These are phyloP conservation scores for Microctenopoma stevenorrisi DNA, from an alignment of 2,797 vertebrate species.

Conservation along the genomic window DNA sequence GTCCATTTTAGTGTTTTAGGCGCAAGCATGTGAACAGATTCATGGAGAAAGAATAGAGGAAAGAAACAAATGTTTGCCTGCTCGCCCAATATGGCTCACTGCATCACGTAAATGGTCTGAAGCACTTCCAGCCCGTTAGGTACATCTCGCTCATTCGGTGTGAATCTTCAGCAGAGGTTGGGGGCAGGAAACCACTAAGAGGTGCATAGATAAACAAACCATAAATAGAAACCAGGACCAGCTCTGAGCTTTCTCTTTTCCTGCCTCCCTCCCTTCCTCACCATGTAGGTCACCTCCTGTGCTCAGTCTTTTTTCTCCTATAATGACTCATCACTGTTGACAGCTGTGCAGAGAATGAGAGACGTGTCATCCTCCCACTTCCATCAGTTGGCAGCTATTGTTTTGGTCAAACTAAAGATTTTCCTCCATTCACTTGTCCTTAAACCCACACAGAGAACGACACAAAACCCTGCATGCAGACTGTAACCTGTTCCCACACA, in stretches of 20 bases:
- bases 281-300: conserved; percentile 77
- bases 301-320: conserved; percentile 45
- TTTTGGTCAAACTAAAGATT: conserved; percentile 43
- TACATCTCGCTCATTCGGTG: conserved; percentile 49
- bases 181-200: conserved; percentile 73
- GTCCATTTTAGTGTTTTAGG: conserved; percentile 12
- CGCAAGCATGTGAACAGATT: conserved; percentile 33
- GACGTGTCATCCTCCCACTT: conserved; percentile 73
- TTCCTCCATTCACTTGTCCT: conserved; percentile 34
- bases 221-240: conserved; percentile 76
- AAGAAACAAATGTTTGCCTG: conserved; percentile 30
- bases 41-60: conserved; percentile 13
- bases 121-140: conserved; percentile 40
- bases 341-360: conserved; percentile 53
- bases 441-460: conserved; percentile 57
- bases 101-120: conserved; percentile 36
- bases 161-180: conserved; percentile 63
- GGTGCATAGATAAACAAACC: conserved; percentile 73
- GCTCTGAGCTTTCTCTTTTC: conserved; percentile 30
- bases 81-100: conserved; percentile 17
- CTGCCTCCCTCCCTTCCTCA: conserved; percentile 37
- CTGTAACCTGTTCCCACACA: conserved; percentile 42
- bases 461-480: conserved; percentile 35
- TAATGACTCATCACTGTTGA: conserved; percentile 61
- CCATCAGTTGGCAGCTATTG: conserved; percentile 51